These are phyloP conservation scores for Dicyrtoma fusca DNA, from an alignment of 2,888 invertebrate genomes.

Conservation along the genomic window DNA sequence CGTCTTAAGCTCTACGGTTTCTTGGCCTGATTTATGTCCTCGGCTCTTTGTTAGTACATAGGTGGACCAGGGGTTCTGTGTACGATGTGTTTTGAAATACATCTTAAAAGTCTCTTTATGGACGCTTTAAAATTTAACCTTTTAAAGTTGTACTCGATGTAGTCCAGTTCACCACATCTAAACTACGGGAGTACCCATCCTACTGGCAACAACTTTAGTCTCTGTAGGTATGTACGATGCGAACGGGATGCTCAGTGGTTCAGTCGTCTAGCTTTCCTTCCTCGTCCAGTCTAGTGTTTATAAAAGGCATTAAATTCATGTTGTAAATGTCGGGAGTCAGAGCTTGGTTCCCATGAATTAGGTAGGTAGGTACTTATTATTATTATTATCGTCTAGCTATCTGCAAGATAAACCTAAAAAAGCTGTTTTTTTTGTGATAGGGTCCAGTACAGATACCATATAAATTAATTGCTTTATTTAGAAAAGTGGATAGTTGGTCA, in stretches of 20 bases:
- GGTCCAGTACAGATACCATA: slow-evolving; percentile 3
- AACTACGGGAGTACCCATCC: too few relatives aligned
- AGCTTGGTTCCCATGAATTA: too few relatives aligned
- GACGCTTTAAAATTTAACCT: slow-evolving; percentile 33
- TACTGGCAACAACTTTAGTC: too few relatives aligned
- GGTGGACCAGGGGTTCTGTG: slow-evolving; percentile 24
- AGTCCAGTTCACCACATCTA: neutral
- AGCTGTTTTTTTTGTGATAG: too few relatives aligned
- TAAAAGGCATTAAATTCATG: too few relatives aligned
- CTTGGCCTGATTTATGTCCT: slow-evolving; percentile 30
- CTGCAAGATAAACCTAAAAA: too few relatives aligned
- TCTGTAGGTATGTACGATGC: neutral
- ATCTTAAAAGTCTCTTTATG: slow-evolving; percentile 23
- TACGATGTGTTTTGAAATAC: slow-evolving; percentile 30
- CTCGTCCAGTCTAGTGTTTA: too few relatives aligned
- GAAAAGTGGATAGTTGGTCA: neutral
- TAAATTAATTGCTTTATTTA: slow-evolving; percentile 32
- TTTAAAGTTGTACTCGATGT: slow-evolving; percentile 16
- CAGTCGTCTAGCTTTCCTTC: neutral
- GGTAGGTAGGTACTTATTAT: too few relatives aligned
- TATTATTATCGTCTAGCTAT: too few relatives aligned
- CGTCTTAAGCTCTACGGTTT: neutral
- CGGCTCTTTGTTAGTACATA: slow-evolving; percentile 8
- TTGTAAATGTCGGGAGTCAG: too few relatives aligned
- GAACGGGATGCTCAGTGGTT: neutral